Evolutionary conservation across 1,140 invertebrate genomes (phyloP).

Genomic region (Cotesia glomerata): DNA sequence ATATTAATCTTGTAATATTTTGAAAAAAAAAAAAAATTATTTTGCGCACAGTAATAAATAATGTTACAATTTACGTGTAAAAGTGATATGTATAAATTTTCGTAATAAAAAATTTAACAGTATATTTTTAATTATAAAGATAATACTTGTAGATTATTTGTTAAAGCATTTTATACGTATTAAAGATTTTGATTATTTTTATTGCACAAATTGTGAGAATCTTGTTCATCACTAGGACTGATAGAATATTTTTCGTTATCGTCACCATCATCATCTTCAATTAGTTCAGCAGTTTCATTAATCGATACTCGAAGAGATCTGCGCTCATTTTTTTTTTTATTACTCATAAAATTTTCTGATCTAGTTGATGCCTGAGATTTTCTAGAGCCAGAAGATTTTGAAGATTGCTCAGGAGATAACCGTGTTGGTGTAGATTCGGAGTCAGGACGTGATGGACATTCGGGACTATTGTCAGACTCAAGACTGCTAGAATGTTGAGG

Average conservation of each 20-base stretch:
- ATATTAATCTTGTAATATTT: too few relatives aligned
- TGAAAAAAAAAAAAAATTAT: too few relatives aligned
- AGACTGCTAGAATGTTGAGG: slow-evolving; percentile 43
- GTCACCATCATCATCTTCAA: slow-evolving; percentile 58
- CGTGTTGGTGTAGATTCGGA: slow-evolving; percentile 51
- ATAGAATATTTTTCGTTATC: slow-evolving; percentile 45
- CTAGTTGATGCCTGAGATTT: slow-evolving; percentile 41
- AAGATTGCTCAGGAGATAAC: slow-evolving; percentile 41
- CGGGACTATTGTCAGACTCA: slow-evolving; percentile 48
- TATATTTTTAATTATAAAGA: slow-evolving; percentile 29
- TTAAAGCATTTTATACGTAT: not conserved
- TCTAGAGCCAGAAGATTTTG: slow-evolving; percentile 43
- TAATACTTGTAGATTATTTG: too few relatives aligned
- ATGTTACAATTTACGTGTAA: too few relatives aligned
- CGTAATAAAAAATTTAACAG: not conserved
- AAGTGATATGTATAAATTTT: too few relatives aligned
- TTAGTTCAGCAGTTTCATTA: slow-evolving; percentile 64
- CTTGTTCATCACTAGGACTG: slow-evolving; percentile 18
- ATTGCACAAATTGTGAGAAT: slow-evolving; percentile 11
- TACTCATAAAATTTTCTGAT: slow-evolving; percentile 33
- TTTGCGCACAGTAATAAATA: too few relatives aligned
- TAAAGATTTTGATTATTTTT: slow-evolving; percentile 18
- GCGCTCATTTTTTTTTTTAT: slow-evolving; percentile 56
- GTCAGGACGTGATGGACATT: slow-evolving; percentile 46
- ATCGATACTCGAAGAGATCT: slow-evolving; percentile 62